These are phyloP conservation scores for Drosophila pegasa DNA, from an alignment of 2,888 invertebrate species.

Conservation along the genomic window DNA sequence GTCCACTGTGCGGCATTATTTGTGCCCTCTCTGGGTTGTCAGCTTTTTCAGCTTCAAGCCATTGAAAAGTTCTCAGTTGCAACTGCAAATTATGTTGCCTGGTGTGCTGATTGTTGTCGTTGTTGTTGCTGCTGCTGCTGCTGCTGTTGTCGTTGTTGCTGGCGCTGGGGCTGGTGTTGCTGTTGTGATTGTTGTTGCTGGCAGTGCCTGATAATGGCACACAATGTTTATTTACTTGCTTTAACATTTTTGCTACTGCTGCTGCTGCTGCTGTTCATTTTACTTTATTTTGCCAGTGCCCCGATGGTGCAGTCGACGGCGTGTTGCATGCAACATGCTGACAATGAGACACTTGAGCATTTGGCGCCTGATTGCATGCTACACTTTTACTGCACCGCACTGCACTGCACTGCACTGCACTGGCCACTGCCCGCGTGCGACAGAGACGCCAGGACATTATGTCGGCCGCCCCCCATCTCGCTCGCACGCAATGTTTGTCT, in stretches of 20 bases:
- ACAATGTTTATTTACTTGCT: conserved; percentile 79
- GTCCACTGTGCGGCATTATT: conserved; percentile 39
- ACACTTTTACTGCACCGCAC: conserved; percentile 43
- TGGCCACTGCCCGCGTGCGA: conserved; percentile 28
- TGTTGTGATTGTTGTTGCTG: conserved; percentile 60
- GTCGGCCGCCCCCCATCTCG: conserved; percentile 21
- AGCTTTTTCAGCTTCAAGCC: conserved; percentile 60
- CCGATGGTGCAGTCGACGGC: conserved; percentile 32
- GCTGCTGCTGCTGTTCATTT: conserved; percentile 66
- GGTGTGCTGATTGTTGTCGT: conserved; percentile 60
- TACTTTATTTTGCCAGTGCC: conserved; percentile 51
- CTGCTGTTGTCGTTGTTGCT: conserved; percentile 20
- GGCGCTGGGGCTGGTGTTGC: conserved; percentile 33
- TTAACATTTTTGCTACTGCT: conserved; percentile 63
- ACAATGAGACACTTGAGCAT: conserved; percentile 79
- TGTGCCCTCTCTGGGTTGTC: conserved; percentile 37
- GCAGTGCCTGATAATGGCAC: conserved; percentile 72
- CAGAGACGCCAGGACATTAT: conserved; percentile 11
- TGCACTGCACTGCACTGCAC: conserved; percentile 11
- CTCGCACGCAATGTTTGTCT: conserved; percentile 58
- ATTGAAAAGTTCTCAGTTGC: conserved; percentile 76
- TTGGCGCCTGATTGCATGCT: conserved; percentile 77
- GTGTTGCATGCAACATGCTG: conserved; percentile 73
- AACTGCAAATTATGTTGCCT: conserved; percentile 77
- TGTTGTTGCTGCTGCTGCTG: conserved; percentile 15